phyloP scores from a whole-genome alignment of 2,797 vertebrate genomes.

The Helicolenus hilgendorfi region DNA sequence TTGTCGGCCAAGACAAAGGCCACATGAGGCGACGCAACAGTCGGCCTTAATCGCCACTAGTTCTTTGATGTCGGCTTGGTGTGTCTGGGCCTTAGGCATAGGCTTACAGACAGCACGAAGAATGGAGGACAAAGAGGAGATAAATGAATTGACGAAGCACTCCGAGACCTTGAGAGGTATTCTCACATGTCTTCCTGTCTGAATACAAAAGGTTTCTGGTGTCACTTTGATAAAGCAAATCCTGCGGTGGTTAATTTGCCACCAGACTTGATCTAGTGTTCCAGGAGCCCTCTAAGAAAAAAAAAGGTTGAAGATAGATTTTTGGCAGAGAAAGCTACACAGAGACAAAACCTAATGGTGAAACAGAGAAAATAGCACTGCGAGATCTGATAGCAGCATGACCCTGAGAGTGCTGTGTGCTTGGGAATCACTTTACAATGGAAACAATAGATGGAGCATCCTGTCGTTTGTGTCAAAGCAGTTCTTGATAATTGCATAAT shows the following conservation, averaged over 20 bases:
- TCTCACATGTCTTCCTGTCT: not conserved
- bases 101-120: not conserved
- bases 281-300: not conserved
- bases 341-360: not conserved
- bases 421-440: slow-evolving; percentile 5
- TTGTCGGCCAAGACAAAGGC: no score
- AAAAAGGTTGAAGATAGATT: not conserved
- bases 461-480: slow-evolving; percentile 36
- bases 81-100: not conserved
- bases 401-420: slow-evolving; percentile 1
- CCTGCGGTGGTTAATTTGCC: slow-evolving; percentile 4
- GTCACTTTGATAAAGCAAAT: slow-evolving; percentile 1
- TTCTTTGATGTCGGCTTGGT: no score
- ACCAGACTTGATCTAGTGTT: slow-evolving; percentile 11
- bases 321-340: not conserved
- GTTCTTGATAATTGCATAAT: slow-evolving; percentile 35
- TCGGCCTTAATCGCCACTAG: no score
- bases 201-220: slow-evolving; percentile 11
- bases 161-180: not conserved
- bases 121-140: not conserved
- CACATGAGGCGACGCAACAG: no score
- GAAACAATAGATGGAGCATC: slow-evolving; percentile 30
- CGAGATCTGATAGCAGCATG: not conserved
- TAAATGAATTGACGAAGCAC: not conserved
- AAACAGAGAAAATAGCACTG: slow-evolving; percentile 1